Percentiles rank a stretch among this genome's conserved stretches.
Conservation (phyloP, 2,113 vertebrate genomes). For the Cynoglossus semilaevis region DNA sequence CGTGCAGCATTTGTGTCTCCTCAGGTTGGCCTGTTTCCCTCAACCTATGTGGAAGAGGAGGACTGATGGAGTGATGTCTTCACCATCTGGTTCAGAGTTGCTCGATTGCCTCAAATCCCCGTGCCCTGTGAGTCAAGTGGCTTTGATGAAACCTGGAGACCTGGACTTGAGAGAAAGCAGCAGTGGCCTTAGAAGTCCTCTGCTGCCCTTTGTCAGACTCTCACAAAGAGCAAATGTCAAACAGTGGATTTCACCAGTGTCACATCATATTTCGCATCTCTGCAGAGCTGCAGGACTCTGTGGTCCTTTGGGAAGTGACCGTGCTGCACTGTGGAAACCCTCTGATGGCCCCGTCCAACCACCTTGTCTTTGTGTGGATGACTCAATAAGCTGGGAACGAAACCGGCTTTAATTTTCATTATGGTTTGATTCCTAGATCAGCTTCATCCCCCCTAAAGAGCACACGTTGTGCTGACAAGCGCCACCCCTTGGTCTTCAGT, state of each 20-base stretch:
- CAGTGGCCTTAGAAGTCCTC: slow-evolving; percentile 25
- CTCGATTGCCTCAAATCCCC: slow-evolving; percentile 19
- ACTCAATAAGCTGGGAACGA: slow-evolving; percentile 48
- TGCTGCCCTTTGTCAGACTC: slow-evolving; percentile 47
- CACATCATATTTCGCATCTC: slow-evolving; percentile 33
- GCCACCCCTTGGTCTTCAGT: slow-evolving; percentile 9
- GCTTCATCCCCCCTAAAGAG: slow-evolving; percentile 46
- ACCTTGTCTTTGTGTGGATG: slow-evolving; percentile 72
- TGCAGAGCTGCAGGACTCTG: slow-evolving; percentile 31
- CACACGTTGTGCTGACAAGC: slow-evolving; percentile 41
- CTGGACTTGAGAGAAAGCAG: slow-evolving; percentile 22
- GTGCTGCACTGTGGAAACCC: slow-evolving; percentile 41
- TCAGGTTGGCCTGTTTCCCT: slow-evolving; percentile 96
- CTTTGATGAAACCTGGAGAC: slow-evolving; percentile 36
- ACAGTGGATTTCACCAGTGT: slow-evolving; percentile 45
- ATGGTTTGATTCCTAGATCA: slow-evolving; percentile 36
- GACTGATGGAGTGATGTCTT: slow-evolving; percentile 73
- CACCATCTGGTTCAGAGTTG: slow-evolving; percentile 9
- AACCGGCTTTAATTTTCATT: slow-evolving; percentile 43
- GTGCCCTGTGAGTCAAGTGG: slow-evolving; percentile 24
- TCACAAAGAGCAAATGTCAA: slow-evolving; percentile 40
- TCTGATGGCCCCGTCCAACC: slow-evolving; percentile 22
- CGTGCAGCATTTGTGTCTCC: not conserved
- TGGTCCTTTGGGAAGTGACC: slow-evolving; percentile 36
- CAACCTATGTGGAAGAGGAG: slow-evolving; percentile 92